These are phyloP conservation scores for Allacma fusca DNA, from an alignment of 2,888 invertebrate species.

Conservation along the genomic window DNA sequence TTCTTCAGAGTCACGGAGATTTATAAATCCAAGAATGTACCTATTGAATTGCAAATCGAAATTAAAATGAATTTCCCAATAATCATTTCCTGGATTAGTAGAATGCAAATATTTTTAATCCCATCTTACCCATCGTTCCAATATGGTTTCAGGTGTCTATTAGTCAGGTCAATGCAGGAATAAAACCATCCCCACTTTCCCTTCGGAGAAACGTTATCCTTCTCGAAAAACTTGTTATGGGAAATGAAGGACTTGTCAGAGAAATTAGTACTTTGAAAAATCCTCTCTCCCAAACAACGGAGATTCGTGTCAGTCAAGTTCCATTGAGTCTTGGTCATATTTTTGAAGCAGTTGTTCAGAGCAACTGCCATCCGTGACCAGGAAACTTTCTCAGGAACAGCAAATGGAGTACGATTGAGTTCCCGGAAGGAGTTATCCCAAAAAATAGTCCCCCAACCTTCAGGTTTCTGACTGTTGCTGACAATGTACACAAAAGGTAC, in stretches of 20 bases:
- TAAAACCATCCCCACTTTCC: constrained; percentile 22
- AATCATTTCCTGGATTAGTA: no score
- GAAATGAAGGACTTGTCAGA: not conserved
- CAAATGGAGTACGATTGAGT: not conserved
- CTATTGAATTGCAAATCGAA: no score
- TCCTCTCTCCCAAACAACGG: constrained; percentile 1
- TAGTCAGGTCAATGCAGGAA: constrained; percentile 1
- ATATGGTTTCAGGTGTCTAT: constrained; percentile 18
- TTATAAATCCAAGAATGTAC: no score
- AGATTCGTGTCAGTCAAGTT: constrained; percentile 23
- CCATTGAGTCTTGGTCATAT: constrained; percentile 9
- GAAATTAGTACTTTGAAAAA: not conserved
- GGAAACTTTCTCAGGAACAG: constrained; percentile 7
- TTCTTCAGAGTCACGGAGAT: no score
- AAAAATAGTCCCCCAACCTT: constrained; percentile 6
- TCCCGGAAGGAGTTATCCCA: constrained; percentile 11
- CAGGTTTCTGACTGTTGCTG: constrained; percentile 1
- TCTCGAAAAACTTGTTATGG: not conserved
- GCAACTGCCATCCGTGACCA: constrained; percentile 10
- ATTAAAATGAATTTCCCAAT: no score
- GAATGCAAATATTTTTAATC: no score
- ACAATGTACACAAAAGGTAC: constrained; percentile 17
- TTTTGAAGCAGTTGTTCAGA: constrained; percentile 4
- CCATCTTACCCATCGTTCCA: constrained; percentile 13
- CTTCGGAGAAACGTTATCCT: not conserved